Evolutionary conservation across 2,797 vertebrate species (phyloP), one percentile per base, ranked within the genome.

Genomic region (Epinephelus awoara): DNA sequence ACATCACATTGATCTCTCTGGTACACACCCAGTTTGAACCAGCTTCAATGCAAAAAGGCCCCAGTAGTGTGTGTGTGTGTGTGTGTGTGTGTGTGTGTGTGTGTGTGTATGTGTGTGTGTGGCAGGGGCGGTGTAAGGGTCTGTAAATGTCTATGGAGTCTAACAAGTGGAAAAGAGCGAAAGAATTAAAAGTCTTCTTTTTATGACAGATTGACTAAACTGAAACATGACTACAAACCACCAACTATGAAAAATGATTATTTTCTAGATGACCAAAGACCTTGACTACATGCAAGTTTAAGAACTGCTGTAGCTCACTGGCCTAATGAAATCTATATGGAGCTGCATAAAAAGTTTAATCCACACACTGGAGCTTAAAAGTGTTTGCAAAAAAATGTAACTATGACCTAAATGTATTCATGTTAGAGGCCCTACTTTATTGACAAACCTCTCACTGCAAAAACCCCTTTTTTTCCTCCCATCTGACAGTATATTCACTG

Each of bases 151-250:
- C 91, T 92, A 97, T 96, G 88, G 86, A 95, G 92, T 81, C 92
- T 96, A 96, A 97, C 96, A 97, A 96, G 96, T 96, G 95, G 96
- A 97, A 96, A 96, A 95, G 91, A 93, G 94, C 89, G 95, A 95
- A 94, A 94, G 93, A 95, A 94, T 95, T 84, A 93, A 94, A 94
- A 89, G 80, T 77, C 46, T 64, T 78, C 27, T 34, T 55, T 29
- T 12, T 3, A 69, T 18, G 13, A 50, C 42, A 83, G 71, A 61
- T 23, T 46, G 44, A 73, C 25, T 10, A 5, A 66, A 74, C 38
- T 52, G 51, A 5, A 78, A 85, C 61, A 67, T 21, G 18, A 64
- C 54, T 13, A 49, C 29, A 67, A 84, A 51, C 23, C 12, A 59
- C 7, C 2, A 42, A 9, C 11, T 34, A 54, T 34, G 49, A 38